Evolutionary conservation across 2,888 invertebrate species (phyloP), one percentile per base, ranked within the genome.

Genomic region (Molorchus minor): DNA sequence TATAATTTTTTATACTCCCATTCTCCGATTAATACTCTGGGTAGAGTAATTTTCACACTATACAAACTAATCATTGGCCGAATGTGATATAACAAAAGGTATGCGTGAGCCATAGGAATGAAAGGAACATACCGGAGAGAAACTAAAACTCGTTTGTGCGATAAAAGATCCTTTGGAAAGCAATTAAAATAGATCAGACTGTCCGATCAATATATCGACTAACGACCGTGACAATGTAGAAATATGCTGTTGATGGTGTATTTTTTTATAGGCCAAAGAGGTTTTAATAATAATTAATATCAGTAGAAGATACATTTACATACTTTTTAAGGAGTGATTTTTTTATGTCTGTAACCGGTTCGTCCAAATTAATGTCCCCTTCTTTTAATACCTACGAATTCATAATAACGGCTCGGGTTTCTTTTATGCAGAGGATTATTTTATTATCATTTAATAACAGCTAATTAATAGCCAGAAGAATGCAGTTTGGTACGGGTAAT

Each of bases 171-270:
- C 30, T 41, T 29, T 52, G 41, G 52, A 52, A 52, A 40, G 52
- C 41, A 41, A 52, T 52, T 52, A 52, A 49, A 52, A 38, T 52
- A 41, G 52, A 52, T 52, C 52, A 38, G 41, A 19, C 20, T 17
- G 41, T 41, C 52, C 20, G 52, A 52, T 52, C 52, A 41, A 52
- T 52, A 52, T 16, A 52, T 49, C 49, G 36, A 38, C 49, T 49
- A 38, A 49, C 49, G 49, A 49, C 49, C 49, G 19, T 52, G 52
- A 52, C 52, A 41, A 33, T 52, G 52, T 40, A 52, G 52, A 52
- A 52, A 41, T 52, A 43, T 43, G 43, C 25, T 25, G 43, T 43
- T 25, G 7, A 41, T 21, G 20, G 17, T 8, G 20, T 43, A 12
- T 43, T 43, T 43, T 17, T 40, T 17, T 17, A 12, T n/a, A 8